These are phyloP conservation scores for Plebejus melissa DNA, from an alignment of 2,888 invertebrate genomes.

Conservation along the genomic window DNA sequence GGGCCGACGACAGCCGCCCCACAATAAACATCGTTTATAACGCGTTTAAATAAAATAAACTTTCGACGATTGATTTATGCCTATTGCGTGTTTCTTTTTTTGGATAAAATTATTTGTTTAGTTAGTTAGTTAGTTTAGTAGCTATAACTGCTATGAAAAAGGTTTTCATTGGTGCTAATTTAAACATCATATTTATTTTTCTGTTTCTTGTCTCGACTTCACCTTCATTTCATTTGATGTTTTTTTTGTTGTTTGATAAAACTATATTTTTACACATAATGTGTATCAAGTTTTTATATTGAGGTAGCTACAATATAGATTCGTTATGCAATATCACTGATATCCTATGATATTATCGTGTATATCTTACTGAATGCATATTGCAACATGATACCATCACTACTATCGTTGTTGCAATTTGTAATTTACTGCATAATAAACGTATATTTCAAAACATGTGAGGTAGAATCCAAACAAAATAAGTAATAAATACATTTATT, in stretches of 20 bases:
- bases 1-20: conserved; percentile 37
- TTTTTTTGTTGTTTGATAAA: neutral
- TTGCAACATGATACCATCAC: conserved; percentile 1
- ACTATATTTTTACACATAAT: too few species aligned
- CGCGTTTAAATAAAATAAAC: conserved; percentile 47
- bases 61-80: conserved; percentile 41
- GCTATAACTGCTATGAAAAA: neutral
- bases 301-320: neutral
- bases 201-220: neutral
- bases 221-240: neutral
- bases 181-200: neutral
- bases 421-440: neutral
- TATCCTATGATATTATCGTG: neutral
- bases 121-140: neutral
- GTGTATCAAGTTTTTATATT: neutral
- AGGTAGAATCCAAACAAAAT: neutral
- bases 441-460: neutral
- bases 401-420: neutral
- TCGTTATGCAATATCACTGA: neutral
- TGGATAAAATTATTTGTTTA: conserved; percentile 20
- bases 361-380: neutral
- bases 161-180: neutral
- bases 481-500: too few species aligned
- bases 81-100: conserved; percentile 35
- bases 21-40: conserved; percentile 49